A percentile compares a stretch with the other conserved stretches of the same genome.
phyloP scores from a whole-genome alignment of 2,113 vertebrate species.

The Protobothrops mucrosquamatus region DNA sequence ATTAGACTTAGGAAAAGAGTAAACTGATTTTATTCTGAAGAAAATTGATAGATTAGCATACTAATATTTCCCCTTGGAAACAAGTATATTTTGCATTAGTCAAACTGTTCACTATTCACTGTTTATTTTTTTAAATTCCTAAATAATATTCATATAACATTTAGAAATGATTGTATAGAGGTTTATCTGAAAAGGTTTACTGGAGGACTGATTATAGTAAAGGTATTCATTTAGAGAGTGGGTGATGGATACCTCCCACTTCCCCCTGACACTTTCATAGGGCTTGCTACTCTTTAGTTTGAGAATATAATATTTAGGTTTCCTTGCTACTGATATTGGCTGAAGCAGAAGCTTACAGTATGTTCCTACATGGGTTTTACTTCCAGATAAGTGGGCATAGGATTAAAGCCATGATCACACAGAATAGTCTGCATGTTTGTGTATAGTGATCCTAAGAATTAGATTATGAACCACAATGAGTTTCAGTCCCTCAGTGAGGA shows the following conservation, averaged over 20 bases:
- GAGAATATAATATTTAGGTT: background rate
- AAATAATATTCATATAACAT: constrained; percentile 15
- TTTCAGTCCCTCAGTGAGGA: no score
- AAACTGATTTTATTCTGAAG: constrained; percentile 9
- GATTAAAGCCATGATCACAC: no score
- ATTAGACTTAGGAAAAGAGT: background rate
- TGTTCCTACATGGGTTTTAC: background rate
- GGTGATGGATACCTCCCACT: background rate
- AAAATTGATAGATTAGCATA: background rate
- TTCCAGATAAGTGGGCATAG: no score
- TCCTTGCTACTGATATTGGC: no score
- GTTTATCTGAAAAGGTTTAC: background rate
- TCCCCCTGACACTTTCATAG: background rate
- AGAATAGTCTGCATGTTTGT: background rate
- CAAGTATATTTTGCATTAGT: constrained; percentile 10
- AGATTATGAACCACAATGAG: background rate
- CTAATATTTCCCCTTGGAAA: background rate
- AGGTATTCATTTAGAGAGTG: background rate
- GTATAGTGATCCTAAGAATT: background rate
- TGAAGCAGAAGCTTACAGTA: background rate
- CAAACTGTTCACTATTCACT: background rate
- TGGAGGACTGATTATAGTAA: constrained; percentile 2
- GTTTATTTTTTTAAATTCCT: constrained; percentile 16
- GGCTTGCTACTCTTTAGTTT: background rate
- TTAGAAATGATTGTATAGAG: background rate